These are phyloP conservation scores for Coryphaenoides rupestris DNA, from an alignment of 2,113 vertebrate genomes.

Conservation along the genomic window DNA sequence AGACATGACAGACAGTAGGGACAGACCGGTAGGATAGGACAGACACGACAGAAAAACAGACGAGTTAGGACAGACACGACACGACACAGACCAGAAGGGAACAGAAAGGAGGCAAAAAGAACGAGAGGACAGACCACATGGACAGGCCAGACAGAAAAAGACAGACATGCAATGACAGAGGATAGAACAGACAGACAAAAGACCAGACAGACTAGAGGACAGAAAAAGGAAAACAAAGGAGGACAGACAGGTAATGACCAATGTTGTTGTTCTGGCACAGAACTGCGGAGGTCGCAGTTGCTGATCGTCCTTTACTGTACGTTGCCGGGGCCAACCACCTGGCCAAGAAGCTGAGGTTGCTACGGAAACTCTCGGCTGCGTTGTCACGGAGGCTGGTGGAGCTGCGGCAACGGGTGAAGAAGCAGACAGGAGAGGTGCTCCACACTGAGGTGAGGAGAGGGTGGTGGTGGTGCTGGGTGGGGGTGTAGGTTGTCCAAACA, in stretches of 20 bases:
- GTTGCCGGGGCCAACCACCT: slow-evolving; percentile 46
- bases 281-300: too few species aligned
- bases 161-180: neutral
- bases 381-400: slow-evolving; percentile 42
- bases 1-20: too few species aligned
- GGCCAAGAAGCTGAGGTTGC: slow-evolving; percentile 41
- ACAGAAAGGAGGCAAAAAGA: neutral
- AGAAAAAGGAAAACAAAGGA: too few species aligned
- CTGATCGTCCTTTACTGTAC: too few species aligned
- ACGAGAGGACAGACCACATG: neutral
- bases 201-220: too few species aligned
- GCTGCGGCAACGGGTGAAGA: slow-evolving; percentile 14
- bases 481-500: too few species aligned
- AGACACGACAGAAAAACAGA: too few species aligned
- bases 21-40: too few species aligned
- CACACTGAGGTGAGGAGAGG: slow-evolving; percentile 56
- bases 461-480: neutral
- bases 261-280: too few species aligned
- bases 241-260: too few species aligned
- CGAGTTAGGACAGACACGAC: neutral
- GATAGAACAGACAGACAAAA: too few species aligned
- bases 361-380: slow-evolving; percentile 36
- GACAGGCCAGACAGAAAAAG: neutral
- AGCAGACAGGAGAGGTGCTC: slow-evolving; percentile 55
- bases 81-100: neutral